These are phyloP conservation scores for Drosophila conformis DNA, from an alignment of 2,888 invertebrate genomes.

Conservation along the genomic window DNA sequence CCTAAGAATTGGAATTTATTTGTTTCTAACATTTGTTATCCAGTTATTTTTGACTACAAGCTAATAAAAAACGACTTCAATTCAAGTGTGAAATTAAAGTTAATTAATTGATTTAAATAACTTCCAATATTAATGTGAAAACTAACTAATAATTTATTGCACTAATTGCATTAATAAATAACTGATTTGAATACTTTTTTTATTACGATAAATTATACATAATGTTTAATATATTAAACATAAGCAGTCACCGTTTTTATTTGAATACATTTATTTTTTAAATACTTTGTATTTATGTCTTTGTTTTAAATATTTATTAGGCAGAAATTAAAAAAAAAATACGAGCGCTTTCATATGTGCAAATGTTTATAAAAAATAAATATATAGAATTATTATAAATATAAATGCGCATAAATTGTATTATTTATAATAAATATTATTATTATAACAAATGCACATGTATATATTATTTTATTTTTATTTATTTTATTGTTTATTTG, in stretches of 20 bases:
- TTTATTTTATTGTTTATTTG: background rate
- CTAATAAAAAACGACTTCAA: background rate
- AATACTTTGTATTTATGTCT: background rate
- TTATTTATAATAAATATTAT: background rate
- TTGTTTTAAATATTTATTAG: background rate
- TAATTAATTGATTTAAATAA: background rate
- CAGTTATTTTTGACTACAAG: background rate
- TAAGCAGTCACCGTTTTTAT: background rate
- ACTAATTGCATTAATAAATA: background rate
- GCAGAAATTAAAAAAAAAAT: background rate
- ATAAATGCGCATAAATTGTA: background rate
- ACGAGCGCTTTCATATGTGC: accelerated
- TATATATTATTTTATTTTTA: background rate
- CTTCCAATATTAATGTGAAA: background rate
- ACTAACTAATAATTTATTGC: background rate
- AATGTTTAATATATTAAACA: background rate
- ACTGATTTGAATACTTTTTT: background rate
- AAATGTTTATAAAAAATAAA: background rate
- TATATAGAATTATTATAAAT: too few relatives aligned
- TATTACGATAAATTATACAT: background rate
- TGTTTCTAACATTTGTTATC: background rate
- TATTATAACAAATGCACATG: background rate
- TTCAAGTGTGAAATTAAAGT: background rate
- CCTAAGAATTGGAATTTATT: background rate
- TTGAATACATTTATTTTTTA: background rate